Percentiles rank a stretch among this genome's conserved stretches.
These are phyloP conservation scores for Colinus virginianus DNA, from an alignment of 2,113 vertebrate genomes.

Conservation along the genomic window DNA sequence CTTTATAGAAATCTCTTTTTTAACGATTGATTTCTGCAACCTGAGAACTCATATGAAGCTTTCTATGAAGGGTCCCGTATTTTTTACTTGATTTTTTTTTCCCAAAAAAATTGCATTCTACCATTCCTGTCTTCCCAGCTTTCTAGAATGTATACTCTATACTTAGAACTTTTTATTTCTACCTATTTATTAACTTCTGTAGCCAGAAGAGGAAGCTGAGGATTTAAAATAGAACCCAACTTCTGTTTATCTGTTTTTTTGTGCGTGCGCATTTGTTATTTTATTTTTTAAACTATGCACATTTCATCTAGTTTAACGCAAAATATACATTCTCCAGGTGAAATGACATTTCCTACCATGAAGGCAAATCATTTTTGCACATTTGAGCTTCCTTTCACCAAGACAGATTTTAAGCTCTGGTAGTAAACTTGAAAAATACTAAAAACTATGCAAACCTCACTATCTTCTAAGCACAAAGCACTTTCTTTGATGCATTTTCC, in stretches of 20 bases:
- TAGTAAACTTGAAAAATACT: neutral
- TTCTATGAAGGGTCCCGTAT: neutral
- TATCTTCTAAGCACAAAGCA: conserved; percentile 23
- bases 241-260: neutral
- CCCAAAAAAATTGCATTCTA: neutral
- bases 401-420: neutral
- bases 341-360: neutral
- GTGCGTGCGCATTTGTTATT: too few species aligned
- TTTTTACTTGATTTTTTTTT: neutral
- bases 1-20: neutral
- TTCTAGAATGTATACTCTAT: neutral
- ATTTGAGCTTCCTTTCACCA: neutral
- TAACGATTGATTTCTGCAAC: neutral
- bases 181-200: neutral
- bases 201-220: neutral
- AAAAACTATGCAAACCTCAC: neutral
- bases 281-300: neutral
- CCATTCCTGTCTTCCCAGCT: neutral
- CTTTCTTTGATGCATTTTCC: neutral
- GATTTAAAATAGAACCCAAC: neutral
- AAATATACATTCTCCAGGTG: neutral
- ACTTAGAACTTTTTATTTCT: neutral
- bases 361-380: neutral
- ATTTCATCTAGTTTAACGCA: neutral
- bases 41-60: neutral